Evolutionary conservation across 1,140 invertebrate species (phyloP), one percentile per base, ranked within the genome.

Genomic region (Eriosoma lanigerum): DNA sequence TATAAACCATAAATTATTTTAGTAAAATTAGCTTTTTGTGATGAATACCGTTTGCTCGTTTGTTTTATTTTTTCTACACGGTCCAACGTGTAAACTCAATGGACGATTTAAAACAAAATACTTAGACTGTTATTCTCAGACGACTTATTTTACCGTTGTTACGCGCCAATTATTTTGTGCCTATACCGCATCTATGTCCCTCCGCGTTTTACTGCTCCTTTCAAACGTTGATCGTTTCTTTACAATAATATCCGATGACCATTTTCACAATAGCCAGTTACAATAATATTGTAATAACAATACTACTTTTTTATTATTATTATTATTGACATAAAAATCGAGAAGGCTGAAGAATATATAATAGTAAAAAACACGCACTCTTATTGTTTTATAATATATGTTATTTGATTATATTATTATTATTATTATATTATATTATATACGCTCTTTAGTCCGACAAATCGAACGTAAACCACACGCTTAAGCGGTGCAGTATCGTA

Each of bases 101-200:
- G 38, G 75, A 78, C 52, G 29, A 32, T n/a, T 26, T 76, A 58
- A 78, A 78, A 78, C n/a, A 44, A 54, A n/a, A 76, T 76, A 26
- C 56, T 46, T 9, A 15, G 75, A 62, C 48, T 48, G 75, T 78
- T n/a, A n/a, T n/a, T 78, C 56, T 60, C 75, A 60, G 75, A 62
- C 54, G 75, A 78, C 75, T 78, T 62, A 29, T 78, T 78, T 78
- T 78, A 78, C 75, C 75, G 21, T 78, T 50, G 75, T 48, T 78
- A 78, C 75, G 75, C 75, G 75, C 56, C 75, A 48, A 78, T 78
- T 78, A 3, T 62, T 78, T 29, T 13, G 21, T 54, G 52, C 5
- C 24, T 50, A 54, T 2, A n/a, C 38, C 24, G 21, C 70, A 13
- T 50, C 24, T 24, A 38, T 4, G 32, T 6, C 17, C 46, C 17